Percentiles rank a stretch among this genome's conserved stretches.
Evolutionary conservation across 1,140 invertebrate species (phyloP).

Genomic region (Trichonephila inaurata): DNA sequence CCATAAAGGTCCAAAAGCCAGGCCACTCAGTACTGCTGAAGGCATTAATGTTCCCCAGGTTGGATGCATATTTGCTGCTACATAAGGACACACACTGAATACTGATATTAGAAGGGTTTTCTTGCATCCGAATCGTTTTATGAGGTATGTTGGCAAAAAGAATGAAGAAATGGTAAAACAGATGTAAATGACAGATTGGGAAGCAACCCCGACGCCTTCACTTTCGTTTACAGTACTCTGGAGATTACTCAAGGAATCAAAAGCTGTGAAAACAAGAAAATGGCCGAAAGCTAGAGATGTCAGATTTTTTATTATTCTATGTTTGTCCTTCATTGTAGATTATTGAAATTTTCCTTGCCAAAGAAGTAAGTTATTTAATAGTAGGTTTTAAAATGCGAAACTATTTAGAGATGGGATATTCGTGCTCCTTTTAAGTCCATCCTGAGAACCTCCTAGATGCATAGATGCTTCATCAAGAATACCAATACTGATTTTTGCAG

Average conservation of each 20-base stretch:
- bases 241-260: constrained; percentile 71
- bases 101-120: constrained; percentile 81
- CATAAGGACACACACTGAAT: constrained; percentile 80
- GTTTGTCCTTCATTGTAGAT: constrained; percentile 3
- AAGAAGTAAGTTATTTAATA: neutral
- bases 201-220: constrained; percentile 51
- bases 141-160: constrained; percentile 77
- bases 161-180: constrained; percentile 78
- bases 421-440: neutral
- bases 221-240: constrained; percentile 76
- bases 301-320: constrained; percentile 90
- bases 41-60: constrained; percentile 80
- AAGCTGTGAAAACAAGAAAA: constrained; percentile 82
- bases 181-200: constrained; percentile 79
- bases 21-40: constrained; percentile 81
- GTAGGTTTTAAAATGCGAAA: too few relatives aligned
- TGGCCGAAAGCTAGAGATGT: constrained; percentile 92
- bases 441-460: neutral
- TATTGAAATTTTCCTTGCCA: neutral
- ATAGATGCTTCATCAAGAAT: too few relatives aligned
- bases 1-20: constrained; percentile 83
- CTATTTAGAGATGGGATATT: neutral
- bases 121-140: constrained; percentile 80
- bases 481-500: too few relatives aligned
- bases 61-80: constrained; percentile 81